Evolutionary conservation across 2,113 vertebrate species (phyloP).

Genomic region (Machaerirhynchus nigripectus): DNA sequence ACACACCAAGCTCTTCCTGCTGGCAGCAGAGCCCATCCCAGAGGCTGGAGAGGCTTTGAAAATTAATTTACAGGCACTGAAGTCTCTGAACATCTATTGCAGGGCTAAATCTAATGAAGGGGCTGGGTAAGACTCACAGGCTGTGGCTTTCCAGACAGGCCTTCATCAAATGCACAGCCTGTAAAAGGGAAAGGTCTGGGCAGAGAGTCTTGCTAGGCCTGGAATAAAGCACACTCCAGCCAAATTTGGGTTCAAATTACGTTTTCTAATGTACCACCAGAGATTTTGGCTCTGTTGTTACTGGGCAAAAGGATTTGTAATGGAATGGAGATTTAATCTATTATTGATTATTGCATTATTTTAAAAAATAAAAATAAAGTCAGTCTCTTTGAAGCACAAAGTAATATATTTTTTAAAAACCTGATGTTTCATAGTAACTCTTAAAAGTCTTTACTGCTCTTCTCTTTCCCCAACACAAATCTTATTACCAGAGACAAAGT

Average conservation of each 20-base stretch:
- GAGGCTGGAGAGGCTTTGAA: neutral
- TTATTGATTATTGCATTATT: conserved; percentile 48
- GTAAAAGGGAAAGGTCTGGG: neutral
- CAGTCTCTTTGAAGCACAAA: neutral
- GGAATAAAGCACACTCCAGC: neutral
- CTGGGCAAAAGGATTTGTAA: conserved; percentile 27
- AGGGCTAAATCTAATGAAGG: neutral
- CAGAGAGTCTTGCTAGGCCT: neutral
- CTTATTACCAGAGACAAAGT: neutral
- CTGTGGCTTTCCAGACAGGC: neutral
- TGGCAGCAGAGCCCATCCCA: neutral
- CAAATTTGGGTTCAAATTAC: conserved; percentile 23
- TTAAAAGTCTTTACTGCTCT: neutral
- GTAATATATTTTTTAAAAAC: conserved; percentile 2
- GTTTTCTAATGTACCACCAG: neutral
- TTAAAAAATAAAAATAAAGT: neutral
- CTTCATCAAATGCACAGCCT: neutral
- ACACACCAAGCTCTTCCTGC: neutral
- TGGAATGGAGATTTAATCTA: conserved; percentile 16
- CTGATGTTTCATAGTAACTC: neutral
- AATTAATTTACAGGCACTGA: neutral
- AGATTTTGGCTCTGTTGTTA: neutral
- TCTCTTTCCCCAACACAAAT: neutral
- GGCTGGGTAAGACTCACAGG: neutral
- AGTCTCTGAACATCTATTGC: neutral